phyloP scores from a whole-genome alignment of 2,113 vertebrate species.

The Albula goreensis region DNA sequence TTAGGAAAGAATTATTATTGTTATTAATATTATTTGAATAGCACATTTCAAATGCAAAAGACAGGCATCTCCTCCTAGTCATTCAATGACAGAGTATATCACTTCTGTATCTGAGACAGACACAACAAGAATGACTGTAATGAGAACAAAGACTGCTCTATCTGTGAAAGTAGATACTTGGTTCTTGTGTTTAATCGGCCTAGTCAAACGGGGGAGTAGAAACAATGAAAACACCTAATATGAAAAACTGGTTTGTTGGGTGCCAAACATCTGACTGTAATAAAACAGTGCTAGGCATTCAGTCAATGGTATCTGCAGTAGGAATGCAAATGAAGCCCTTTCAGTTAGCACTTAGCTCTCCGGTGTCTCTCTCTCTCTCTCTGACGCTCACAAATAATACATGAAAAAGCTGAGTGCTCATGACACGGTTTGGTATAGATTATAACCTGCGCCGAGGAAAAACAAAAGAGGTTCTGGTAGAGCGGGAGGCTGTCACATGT shows the following conservation, averaged over 20 bases:
- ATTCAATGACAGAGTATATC: too few species aligned
- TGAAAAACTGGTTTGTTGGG: background rate
- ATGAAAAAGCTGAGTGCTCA: conserved; percentile 17
- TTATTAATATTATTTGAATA: too few species aligned
- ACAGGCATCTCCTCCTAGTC: too few species aligned
- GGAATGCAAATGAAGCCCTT: conserved; percentile 50
- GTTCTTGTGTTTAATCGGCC: too few species aligned
- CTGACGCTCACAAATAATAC: conserved; percentile 42
- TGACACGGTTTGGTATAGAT: background rate
- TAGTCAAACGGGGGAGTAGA: background rate
- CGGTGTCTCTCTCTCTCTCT: background rate
- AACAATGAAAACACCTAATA: background rate
- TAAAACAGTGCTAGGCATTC: background rate
- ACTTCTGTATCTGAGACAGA: too few species aligned
- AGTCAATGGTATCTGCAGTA: background rate
- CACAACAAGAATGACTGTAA: too few species aligned
- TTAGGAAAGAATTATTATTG: background rate
- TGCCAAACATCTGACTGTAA: background rate
- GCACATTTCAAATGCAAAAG: too few species aligned
- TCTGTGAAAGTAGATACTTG: too few species aligned
- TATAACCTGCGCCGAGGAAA: background rate
- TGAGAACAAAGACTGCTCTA: too few species aligned
- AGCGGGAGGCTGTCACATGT: background rate
- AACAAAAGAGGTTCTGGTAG: background rate
- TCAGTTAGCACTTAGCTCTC: conserved; percentile 5